Base-by-base conservation (phyloP, 2,797 vertebrate genomes). In the Pelochelys cantorii region DNA sequence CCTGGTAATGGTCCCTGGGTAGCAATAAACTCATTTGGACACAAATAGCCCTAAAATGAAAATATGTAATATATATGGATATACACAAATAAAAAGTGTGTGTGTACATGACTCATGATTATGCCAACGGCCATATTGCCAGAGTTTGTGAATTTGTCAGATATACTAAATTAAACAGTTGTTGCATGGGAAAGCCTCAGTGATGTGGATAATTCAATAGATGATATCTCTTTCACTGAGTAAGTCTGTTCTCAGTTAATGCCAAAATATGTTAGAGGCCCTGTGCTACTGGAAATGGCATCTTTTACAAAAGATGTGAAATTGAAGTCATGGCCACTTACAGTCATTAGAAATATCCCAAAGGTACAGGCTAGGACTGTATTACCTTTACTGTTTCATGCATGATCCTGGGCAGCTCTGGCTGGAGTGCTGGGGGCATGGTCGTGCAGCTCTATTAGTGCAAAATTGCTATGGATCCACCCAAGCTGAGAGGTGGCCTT, bases 11-110 rank as follows among this genome's bases (percentile, higher is more conserved):
- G 99, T 62, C 99, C 99, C 98, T 99, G 99, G 86, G 99, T 99
- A 93, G 99, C 99, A 94, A 99, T 99, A 97, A 99, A 99, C 98
- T 99, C 99, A 82, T 99, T 99, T 95, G 99, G 99, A 98, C 99
- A 99, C 95, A 99, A 98, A 93, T 99, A 99, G 55, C 99, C 99
- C 99, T 99, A 90, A 79, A 74, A 93, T 93, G 95, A 94, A 96
- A 52, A 97, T 79, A 84, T 79, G 95, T 87, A 90, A 85, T 86
- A 56, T 3, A 87, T 53, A 90, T 56, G 90, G 12, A 17, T 83
- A 93, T 83, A 13, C 14, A 92, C 90, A 53, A 79, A 79, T 81
- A 80, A 65, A 89, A 77, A 68, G 60, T n/a, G 29, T 62, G 62
- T 7, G 62, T 83, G 22, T 11, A 34, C 7, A 15, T 85, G 82